These are phyloP conservation scores for Scaptomyza flava DNA, from an alignment of 2,888 invertebrate genomes.

Conservation along the genomic window DNA sequence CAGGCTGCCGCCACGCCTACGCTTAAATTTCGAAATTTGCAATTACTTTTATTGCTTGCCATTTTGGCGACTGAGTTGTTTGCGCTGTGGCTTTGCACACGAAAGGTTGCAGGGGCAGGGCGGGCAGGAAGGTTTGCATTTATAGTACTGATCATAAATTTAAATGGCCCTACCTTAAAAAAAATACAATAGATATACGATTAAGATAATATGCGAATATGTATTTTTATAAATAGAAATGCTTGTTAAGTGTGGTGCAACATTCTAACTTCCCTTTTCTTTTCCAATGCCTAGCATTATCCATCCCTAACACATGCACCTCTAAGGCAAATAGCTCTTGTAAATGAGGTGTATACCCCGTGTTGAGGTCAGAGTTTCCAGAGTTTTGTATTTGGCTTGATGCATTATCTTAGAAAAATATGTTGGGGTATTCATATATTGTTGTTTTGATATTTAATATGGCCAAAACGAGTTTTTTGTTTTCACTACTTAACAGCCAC, in stretches of 20 bases:
- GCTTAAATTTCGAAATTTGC: constrained; percentile 80
- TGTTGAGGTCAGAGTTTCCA: too few relatives aligned
- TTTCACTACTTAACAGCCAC: not conserved
- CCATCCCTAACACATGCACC: not conserved
- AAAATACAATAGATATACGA: constrained; percentile 25
- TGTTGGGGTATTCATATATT: too few relatives aligned
- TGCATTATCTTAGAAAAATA: too few relatives aligned
- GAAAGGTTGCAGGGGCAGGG: not conserved
- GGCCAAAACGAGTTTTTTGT: too few relatives aligned
- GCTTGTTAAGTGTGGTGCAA: constrained; percentile 5
- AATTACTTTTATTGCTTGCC: constrained; percentile 79
- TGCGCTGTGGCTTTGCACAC: constrained; percentile 48
- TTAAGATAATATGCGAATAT: constrained; percentile 10
- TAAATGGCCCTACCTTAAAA: constrained; percentile 31
- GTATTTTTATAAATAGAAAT: constrained; percentile 9
- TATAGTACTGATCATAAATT: constrained; percentile 68
- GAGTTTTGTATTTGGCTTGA: too few relatives aligned
- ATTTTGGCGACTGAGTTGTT: constrained; percentile 63
- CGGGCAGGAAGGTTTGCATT: constrained; percentile 4
- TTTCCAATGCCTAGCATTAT: not conserved
- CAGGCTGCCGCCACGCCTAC: constrained; percentile 62
- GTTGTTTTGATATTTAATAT: too few relatives aligned
- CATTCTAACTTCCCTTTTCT: not conserved
- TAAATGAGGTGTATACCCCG: too few relatives aligned
- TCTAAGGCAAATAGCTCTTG: too few relatives aligned